Conservation (phyloP, 1,140 invertebrate species). For the Drosophila tani region DNA sequence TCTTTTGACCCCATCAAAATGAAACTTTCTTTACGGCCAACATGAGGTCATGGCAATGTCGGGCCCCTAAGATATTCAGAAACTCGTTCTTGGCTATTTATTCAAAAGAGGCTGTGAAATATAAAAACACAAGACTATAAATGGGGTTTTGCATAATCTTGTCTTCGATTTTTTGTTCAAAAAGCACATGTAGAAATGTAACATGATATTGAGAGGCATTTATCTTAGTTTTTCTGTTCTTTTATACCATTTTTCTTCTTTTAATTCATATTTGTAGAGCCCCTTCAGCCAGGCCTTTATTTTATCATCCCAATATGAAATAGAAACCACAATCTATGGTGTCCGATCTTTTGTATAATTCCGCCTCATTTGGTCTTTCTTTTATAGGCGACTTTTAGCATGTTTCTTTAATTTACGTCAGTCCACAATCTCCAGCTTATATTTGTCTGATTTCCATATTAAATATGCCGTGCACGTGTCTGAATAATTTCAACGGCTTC, state of each 20-base stretch:
- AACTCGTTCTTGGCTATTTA: constrained; percentile 24
- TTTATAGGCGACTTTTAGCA: constrained; percentile 15
- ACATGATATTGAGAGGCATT: neutral
- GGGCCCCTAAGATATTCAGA: neutral
- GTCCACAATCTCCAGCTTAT: constrained; percentile 12
- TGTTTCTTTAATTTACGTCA: constrained; percentile 47
- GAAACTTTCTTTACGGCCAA: constrained; percentile 43
- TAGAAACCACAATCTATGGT: neutral
- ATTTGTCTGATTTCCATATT: constrained; percentile 35
- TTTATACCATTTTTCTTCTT: neutral
- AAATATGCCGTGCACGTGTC: constrained; percentile 52
- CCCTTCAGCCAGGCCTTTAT: neutral
- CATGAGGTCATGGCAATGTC: constrained; percentile 15
- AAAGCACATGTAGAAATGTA: neutral
- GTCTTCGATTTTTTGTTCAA: neutral
- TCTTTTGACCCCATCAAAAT: constrained; percentile 33
- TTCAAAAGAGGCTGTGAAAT: neutral
- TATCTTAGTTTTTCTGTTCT: neutral
- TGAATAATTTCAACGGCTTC: constrained; percentile 68
- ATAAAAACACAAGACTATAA: neutral
- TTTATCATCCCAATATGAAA: neutral
- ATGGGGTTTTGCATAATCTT: neutral
- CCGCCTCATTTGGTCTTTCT: neutral
- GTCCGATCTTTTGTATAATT: neutral
- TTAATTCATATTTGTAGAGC: neutral